phyloP scores from a whole-genome alignment of 1,140 invertebrate genomes.

The Nixonia krombeini region DNA sequence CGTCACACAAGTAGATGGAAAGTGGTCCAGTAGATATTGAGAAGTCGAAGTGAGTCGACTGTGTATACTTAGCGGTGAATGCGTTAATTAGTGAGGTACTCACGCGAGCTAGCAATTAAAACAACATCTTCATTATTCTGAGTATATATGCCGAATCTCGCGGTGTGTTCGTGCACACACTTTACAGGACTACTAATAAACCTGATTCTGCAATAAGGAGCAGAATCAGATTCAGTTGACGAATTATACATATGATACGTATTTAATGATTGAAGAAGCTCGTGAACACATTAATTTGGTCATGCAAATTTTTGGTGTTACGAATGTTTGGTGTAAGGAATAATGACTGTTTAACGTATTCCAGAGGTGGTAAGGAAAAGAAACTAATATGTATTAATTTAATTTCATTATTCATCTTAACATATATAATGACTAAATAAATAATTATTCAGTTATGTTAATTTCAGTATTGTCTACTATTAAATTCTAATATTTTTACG shows the following conservation, averaged over 20 bases:
- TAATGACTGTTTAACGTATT: too few relatives aligned
- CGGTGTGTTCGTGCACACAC: slow-evolving; percentile 26
- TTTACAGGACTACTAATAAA: slow-evolving; percentile 9
- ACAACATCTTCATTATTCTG: slow-evolving; percentile 72
- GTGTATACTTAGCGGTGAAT: slow-evolving; percentile 61
- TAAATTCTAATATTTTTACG: too few relatives aligned
- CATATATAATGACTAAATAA: too few relatives aligned
- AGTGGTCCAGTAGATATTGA: slow-evolving; percentile 26
- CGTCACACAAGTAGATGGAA: slow-evolving; percentile 2
- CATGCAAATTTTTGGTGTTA: slow-evolving; percentile 31
- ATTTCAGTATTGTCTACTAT: too few relatives aligned
- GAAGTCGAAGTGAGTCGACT: slow-evolving; percentile 55
- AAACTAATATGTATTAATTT: too few relatives aligned
- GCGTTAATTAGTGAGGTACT: slow-evolving; percentile 71
- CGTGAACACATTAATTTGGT: slow-evolving; percentile 43
- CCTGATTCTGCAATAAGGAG: slow-evolving; percentile 13
- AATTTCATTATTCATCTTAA: too few relatives aligned
- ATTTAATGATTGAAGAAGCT: slow-evolving; percentile 24
- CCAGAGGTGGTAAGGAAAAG: too few relatives aligned
- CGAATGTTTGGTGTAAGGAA: too few relatives aligned
- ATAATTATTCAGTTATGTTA: too few relatives aligned
- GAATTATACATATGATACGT: slow-evolving; percentile 37
- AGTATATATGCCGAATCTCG: slow-evolving; percentile 50
- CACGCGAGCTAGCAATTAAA: slow-evolving; percentile 70
- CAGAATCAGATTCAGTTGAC: slow-evolving; percentile 41